Evolutionary conservation across 2,888 invertebrate species (phyloP).

Genomic region (Cheilosia variabilis): DNA sequence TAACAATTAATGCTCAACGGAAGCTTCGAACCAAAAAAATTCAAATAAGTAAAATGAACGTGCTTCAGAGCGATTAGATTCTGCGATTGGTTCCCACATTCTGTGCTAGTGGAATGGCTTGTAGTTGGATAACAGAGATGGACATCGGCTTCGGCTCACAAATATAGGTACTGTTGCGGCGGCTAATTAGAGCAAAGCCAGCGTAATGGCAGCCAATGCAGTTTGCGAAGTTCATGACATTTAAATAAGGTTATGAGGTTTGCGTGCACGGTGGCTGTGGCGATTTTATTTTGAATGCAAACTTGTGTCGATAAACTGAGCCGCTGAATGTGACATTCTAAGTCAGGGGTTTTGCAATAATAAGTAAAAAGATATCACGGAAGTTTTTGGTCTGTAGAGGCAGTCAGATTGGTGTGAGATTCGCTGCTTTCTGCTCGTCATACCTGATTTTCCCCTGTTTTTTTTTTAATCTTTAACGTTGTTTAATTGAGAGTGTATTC

Average conservation of each 20-base stretch:
- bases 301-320: too few relatives aligned
- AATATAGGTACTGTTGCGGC: neutral
- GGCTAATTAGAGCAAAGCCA: conserved; percentile 70
- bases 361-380: too few relatives aligned
- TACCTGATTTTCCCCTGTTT: too few relatives aligned
- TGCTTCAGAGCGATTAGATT: conserved; percentile 59
- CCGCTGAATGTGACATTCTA: too few relatives aligned
- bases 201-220: conserved; percentile 52
- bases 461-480: too few relatives aligned
- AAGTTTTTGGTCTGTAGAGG: too few relatives aligned
- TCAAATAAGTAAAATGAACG: conserved; percentile 11
- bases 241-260: conserved; percentile 33
- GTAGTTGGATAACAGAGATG: conserved; percentile 5
- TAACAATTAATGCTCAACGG: conserved; percentile 66
- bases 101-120: conserved; percentile 15
- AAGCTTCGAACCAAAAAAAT: conserved; percentile 48
- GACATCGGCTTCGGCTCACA: conserved; percentile 24
- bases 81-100: conserved; percentile 70
- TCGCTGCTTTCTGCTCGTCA: too few relatives aligned
- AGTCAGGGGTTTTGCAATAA: too few relatives aligned
- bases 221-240: conserved; percentile 64
- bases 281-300: too few relatives aligned
- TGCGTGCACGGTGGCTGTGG: neutral
- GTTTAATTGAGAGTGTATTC: too few relatives aligned
- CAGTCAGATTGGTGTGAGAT: too few relatives aligned